These are phyloP conservation scores for Phaonia tiefii DNA, from an alignment of 2,888 invertebrate genomes.

Conservation along the genomic window DNA sequence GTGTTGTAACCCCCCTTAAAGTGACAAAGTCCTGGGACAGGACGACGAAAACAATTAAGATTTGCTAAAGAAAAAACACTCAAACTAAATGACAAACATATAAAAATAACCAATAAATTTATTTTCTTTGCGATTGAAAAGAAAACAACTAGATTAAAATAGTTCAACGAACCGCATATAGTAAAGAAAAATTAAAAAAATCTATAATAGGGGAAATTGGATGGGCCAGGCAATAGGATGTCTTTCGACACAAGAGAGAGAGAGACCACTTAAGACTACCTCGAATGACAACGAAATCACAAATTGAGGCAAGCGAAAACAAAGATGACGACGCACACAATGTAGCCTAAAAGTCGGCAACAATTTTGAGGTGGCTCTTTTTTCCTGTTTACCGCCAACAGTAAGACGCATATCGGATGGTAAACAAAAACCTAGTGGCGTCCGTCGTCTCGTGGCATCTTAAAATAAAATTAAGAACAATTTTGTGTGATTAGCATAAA, in stretches of 20 bases:
- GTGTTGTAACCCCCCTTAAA: too few relatives aligned
- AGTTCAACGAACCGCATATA: too few relatives aligned
- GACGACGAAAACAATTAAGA: neutral
- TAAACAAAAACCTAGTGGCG: conserved; percentile 55
- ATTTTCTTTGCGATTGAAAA: neutral
- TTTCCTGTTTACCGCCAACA: conserved; percentile 8
- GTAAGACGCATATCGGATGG: neutral
- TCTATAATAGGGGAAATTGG: too few relatives aligned
- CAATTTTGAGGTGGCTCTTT: neutral
- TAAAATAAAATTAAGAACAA: conserved; percentile 20
- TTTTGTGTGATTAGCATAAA: conserved; percentile 12
- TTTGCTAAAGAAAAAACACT: conserved; percentile 10
- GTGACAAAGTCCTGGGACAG: too few relatives aligned
- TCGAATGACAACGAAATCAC: neutral
- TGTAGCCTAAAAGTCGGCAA: conserved; percentile 56
- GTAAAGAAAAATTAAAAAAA: too few relatives aligned
- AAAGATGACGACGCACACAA: neutral
- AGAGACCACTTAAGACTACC: neutral
- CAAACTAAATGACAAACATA: neutral
- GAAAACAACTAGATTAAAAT: neutral
- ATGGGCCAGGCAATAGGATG: too few relatives aligned
- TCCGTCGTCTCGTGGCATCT: conserved; percentile 3
- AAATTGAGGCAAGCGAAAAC: neutral
- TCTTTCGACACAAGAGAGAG: too few relatives aligned
- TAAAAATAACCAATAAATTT: conserved; percentile 3